Evolutionary conservation across 2,888 invertebrate genomes (phyloP).

Genomic region (Drosophila paranaensis): DNA sequence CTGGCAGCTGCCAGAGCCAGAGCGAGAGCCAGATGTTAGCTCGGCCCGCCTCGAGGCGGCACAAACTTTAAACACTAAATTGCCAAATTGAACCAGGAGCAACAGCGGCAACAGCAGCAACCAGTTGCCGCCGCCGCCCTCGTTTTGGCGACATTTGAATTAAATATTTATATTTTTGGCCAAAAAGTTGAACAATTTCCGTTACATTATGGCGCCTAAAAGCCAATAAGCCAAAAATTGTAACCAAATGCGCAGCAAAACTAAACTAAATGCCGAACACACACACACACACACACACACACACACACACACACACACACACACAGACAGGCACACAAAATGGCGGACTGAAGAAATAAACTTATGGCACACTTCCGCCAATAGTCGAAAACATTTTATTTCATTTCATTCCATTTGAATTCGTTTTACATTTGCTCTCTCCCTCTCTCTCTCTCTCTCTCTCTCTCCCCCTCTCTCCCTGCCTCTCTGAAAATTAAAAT

Average conservation of each 20-base stretch:
- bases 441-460: slow-evolving; percentile 2
- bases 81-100: slow-evolving; percentile 43
- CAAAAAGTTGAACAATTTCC: slow-evolving; percentile 75
- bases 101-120: slow-evolving; percentile 23
- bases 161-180: slow-evolving; percentile 72
- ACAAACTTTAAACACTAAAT: slow-evolving; percentile 39
- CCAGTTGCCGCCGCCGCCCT: slow-evolving; percentile 32
- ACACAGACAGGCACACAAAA: slow-evolving; percentile 46
- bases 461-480: neutral
- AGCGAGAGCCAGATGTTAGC: neutral
- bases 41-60: neutral
- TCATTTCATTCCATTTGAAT: slow-evolving; percentile 65
- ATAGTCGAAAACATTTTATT: slow-evolving; percentile 77
- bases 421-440: slow-evolving; percentile 34
- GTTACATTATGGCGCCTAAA: slow-evolving; percentile 74
- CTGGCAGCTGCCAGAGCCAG: slow-evolving; percentile 50
- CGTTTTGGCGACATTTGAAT: slow-evolving; percentile 59
- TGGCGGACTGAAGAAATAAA: slow-evolving; percentile 73
- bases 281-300: too few species aligned
- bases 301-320: neutral
- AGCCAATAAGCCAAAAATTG: slow-evolving; percentile 66
- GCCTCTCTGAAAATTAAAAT: slow-evolving; percentile 68
- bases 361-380: slow-evolving; percentile 79
- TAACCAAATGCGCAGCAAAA: slow-evolving; percentile 48
- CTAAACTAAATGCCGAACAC: slow-evolving; percentile 49